Base-by-base conservation (phyloP, 2,797 vertebrate genomes). In the Syndactyla subalaris region DNA sequence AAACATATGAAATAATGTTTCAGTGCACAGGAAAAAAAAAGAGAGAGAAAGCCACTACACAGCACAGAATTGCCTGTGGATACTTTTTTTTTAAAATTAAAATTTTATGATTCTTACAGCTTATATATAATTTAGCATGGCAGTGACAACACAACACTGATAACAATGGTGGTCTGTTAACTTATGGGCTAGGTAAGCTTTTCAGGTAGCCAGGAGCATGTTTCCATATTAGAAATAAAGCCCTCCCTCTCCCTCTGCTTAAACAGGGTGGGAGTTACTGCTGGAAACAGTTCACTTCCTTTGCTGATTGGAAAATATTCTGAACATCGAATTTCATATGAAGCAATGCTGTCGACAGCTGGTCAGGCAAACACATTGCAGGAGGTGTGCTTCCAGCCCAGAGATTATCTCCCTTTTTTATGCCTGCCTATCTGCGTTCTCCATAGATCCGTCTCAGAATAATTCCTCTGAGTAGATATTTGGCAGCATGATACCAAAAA, bases 301-400 rank as follows among this genome's bases (percentile, higher is more conserved):
- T 51, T 8, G 2, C 59, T 59, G 41, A 52, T 41, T 76, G 34
- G 61, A 46, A 80, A 93, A 85, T 61, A 39, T 7, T 34, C 67
- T 24, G 46, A 68, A 74, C 4, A 6, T 6, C 9, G 51, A 58
- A 73, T 92, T 89, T 92, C 77, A 11, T 12, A 43, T 45, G 92
- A 95, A 85, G 93, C 92, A 96, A 96, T 94, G 88, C 95, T 97
- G 96, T 92, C 92, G 29, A 94, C 92, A 95, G 85, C 95, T 96
- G 95, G 95, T 54, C 89, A 88, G 63, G 85, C 72, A 76, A 91
- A 91, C 45, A 68, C 86, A 97, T 63, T 97, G 94, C 96, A 97
- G 80, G 36, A 78, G 51, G 38, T 23, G 15, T 13, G 12, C 36
- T 81, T 57, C 48, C 63, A 65, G 17, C 4, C 30, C 58, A 55